Base-by-base conservation (phyloP, 2,888 invertebrate genomes). In the Camptogramma bilineatum region DNA sequence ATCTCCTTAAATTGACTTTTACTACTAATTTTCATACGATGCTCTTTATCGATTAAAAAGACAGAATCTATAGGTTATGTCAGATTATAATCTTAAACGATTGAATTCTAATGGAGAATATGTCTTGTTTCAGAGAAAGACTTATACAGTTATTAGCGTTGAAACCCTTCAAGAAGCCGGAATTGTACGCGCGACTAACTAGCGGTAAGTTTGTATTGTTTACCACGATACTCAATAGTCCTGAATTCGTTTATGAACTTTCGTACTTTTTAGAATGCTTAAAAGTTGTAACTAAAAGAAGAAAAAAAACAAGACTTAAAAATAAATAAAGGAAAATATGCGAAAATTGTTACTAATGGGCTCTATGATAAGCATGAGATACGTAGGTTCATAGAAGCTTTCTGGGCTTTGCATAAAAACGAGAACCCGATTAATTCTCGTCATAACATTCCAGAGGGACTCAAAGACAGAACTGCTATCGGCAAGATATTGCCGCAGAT, bases 111-210 rank as follows among this genome's bases (percentile, higher is more conserved):
- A 66, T 48, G 16, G 18, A 48, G 46, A 50, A 57, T 28, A 34
- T 55, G 21, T 77, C 87, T 90, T 86, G 86, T 94, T 95, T 80
- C 94, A 97, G 98, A 90, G 98, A 98, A 94, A 96, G 98, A 90
- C 95, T 99, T 85, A 97, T 99, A 86, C 99, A 99, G 89, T 94
- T 98, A 87, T 94, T 99, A 90, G 99, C 98, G 76, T 93, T 98
- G 90, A 96, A 97, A 93, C 97, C 98, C 71, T 98, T 96, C 93
- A 99, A 98, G 93, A 98, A 98, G 94, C 97, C 97, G 65, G 98
- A 99, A 93, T 92, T 99, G 69, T 96, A 95, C 85, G 94, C 96
- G 76, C 96, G 97, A 81, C 94, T 99, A 78, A 95, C 92, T 78
- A 96, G 95, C 94, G 97, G 97, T 97, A 92, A 93, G 94, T 92